Percentiles rank a stretch among this genome's conserved stretches.
Evolutionary conservation across 2,888 invertebrate species (phyloP).

Genomic region (Perithous albicinctus): DNA sequence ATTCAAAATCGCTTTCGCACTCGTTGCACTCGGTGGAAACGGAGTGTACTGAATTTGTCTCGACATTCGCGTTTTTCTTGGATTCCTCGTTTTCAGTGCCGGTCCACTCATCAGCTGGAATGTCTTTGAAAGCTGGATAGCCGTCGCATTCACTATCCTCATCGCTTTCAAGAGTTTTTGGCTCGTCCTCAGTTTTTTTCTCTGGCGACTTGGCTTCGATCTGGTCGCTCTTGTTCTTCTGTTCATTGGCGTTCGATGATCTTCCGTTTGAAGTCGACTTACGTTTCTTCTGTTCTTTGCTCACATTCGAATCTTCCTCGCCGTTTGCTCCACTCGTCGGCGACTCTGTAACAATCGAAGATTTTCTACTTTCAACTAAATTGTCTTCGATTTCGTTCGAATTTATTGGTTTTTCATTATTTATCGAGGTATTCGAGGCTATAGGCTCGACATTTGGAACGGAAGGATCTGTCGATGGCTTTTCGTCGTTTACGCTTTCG

Average conservation of each 20-base stretch:
- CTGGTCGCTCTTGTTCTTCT: constrained; percentile 2
- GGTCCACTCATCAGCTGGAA: constrained; percentile 75
- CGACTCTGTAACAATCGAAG: constrained; percentile 74
- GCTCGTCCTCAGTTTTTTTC: not conserved
- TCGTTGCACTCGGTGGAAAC: constrained; percentile 65
- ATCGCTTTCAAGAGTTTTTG: constrained; percentile 39
- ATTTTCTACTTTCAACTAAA: constrained; percentile 68
- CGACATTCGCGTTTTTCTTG: constrained; percentile 25
- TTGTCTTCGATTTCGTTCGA: constrained; percentile 33
- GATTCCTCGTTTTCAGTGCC: constrained; percentile 30
- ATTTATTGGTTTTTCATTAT: constrained; percentile 25
- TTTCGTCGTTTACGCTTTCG: not conserved
- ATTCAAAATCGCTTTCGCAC: constrained; percentile 71
- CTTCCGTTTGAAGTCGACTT: not conserved
- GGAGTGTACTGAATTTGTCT: constrained; percentile 57
- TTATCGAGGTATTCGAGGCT: constrained; percentile 13
- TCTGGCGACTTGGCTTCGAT: constrained; percentile 11
- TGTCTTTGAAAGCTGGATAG: constrained; percentile 75
- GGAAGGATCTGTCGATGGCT: not conserved
- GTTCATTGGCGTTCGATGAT: not conserved
- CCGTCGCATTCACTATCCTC: constrained; percentile 67
- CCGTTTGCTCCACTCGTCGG: constrained; percentile 35
- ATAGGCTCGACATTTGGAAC: not conserved
- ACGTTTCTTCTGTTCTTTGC: constrained; percentile 24
- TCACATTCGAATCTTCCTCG: constrained; percentile 28